phyloP scores from a whole-genome alignment of 2,888 invertebrate species.

The Tetragonisca angustula region DNA sequence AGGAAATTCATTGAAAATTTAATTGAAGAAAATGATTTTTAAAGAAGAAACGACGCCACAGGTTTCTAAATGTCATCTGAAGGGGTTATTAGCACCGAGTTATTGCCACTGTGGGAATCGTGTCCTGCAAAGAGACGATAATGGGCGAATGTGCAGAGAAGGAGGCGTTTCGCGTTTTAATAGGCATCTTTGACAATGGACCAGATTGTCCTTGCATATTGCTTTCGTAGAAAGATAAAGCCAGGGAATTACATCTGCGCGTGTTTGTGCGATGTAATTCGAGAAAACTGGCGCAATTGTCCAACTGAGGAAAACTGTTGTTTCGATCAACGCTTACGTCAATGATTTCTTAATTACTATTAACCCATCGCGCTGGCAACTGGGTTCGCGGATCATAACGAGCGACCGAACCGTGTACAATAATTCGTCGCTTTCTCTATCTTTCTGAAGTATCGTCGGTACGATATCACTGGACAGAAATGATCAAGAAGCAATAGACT shows the following conservation, averaged over 20 bases:
- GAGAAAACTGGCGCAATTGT: not conserved
- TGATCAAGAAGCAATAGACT: no score
- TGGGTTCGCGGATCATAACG: no score
- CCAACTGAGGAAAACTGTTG: no score
- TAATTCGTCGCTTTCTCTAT: no score
- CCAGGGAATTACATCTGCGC: slow-evolving; percentile 43
- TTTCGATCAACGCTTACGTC: no score
- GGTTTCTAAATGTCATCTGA: no score
- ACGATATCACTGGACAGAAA: no score
- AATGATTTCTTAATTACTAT: no score
- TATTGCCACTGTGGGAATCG: slow-evolving; percentile 71
- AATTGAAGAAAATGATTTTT: not conserved
- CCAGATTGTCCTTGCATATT: slow-evolving; percentile 65
- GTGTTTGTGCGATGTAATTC: not conserved
- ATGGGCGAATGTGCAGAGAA: slow-evolving; percentile 59
- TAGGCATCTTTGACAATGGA: slow-evolving; percentile 72
- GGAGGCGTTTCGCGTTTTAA: slow-evolving; percentile 47
- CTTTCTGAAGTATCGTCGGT: no score
- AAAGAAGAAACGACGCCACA: slow-evolving; percentile 17
- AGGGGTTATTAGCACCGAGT: slow-evolving; percentile 76
- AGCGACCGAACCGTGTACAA: no score
- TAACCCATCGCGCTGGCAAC: no score
- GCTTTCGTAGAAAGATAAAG: slow-evolving; percentile 70
- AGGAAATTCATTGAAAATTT: not conserved
- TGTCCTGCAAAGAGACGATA: slow-evolving; percentile 71